Conservation (phyloP, 2,113 vertebrate species). For the Cromileptes altivelis region DNA sequence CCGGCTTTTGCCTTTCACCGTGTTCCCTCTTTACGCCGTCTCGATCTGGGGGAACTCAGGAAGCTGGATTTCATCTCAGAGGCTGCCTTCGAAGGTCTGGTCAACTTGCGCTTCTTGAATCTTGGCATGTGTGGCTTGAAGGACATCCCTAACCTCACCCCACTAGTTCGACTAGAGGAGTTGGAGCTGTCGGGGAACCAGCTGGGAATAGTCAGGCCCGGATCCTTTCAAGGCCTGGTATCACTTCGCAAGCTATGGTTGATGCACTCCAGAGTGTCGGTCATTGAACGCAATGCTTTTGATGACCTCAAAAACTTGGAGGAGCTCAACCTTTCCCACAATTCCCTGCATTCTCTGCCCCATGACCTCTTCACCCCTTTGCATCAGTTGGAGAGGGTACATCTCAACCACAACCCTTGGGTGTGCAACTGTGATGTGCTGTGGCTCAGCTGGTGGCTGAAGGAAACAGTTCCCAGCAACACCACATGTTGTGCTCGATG, state of each 20-base stretch:
- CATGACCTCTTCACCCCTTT: slow-evolving; percentile 97
- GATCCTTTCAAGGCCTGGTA: slow-evolving; percentile 95
- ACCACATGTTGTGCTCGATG: slow-evolving; percentile 97
- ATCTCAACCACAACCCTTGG: slow-evolving; percentile 98
- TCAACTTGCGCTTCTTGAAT: slow-evolving; percentile 96
- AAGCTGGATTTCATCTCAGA: slow-evolving; percentile 97
- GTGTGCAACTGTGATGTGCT: slow-evolving; percentile 97
- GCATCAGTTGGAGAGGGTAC: slow-evolving; percentile 94
- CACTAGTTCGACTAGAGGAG: slow-evolving; percentile 92
- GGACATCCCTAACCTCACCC: slow-evolving; percentile 96
- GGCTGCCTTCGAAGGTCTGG: slow-evolving; percentile 94
- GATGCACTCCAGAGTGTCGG: slow-evolving; percentile 95
- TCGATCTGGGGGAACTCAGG: slow-evolving; percentile 95
- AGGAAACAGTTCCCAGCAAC: slow-evolving; percentile 97
- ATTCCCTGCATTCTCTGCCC: slow-evolving; percentile 94
- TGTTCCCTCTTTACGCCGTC: slow-evolving; percentile 92
- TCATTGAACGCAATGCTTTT: slow-evolving; percentile 97
- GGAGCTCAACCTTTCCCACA: slow-evolving; percentile 96
- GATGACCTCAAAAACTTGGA: slow-evolving; percentile 97
- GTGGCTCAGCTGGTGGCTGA: slow-evolving; percentile 98
- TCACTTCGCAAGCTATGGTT: slow-evolving; percentile 95
- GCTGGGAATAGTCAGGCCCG: slow-evolving; percentile 90
- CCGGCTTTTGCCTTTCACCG: slow-evolving; percentile 96
- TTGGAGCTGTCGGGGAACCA: slow-evolving; percentile 95
- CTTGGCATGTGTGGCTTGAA: slow-evolving; percentile 97